Evolutionary conservation across 2,113 vertebrate genomes (phyloP), one percentile per base, ranked within the genome.

Genomic region (Oxyruncus cristatus): DNA sequence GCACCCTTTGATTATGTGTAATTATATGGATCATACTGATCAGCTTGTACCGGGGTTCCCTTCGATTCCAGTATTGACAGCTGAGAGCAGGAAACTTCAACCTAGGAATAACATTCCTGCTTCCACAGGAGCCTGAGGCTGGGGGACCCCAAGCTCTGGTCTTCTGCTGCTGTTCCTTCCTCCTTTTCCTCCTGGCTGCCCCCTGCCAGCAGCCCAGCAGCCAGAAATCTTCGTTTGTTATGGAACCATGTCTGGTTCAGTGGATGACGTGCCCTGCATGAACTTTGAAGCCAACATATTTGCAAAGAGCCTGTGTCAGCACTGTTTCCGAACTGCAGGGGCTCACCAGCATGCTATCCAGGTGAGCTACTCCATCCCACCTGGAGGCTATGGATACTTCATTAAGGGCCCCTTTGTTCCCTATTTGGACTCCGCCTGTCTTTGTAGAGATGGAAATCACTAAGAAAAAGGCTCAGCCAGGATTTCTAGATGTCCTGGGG

Each of bases 281-380:
- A 97, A 97, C 95, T 99, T 98, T 77, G 98, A 99, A 97, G 98
- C 98, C 95, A 98, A 98, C 89, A 68, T 98, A 95, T 98, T 99
- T 90, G 98, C 98, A 96, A 98, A 98, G 95, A 98, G 97, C 94
- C 97, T 98, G 94, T 99, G 98, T 97, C 98, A 98, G 68, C 98
- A 98, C 92, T 99, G 99, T 92, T 98, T 98, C 77, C 97, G 97
- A 85, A 98, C 98, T 2, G 97, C 96, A 76, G 98, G 96, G 92
- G 98, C 98, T 90, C 98, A 98, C 73, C 49, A 96, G 89, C 71
- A 46, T 12, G 11, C 72, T 71, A 10, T 73, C 75, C 97, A 98
- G 98, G 98, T 98, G 94, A 97, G 97, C 90, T 73, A 17, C 61
- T 88, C 50, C 28, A 42, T 78, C 52, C 75, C 58, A 46, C 65